Base-by-base conservation (phyloP, 37 sponge, comb jelly and placozoan species). In the Axinella damicornis region DNA sequence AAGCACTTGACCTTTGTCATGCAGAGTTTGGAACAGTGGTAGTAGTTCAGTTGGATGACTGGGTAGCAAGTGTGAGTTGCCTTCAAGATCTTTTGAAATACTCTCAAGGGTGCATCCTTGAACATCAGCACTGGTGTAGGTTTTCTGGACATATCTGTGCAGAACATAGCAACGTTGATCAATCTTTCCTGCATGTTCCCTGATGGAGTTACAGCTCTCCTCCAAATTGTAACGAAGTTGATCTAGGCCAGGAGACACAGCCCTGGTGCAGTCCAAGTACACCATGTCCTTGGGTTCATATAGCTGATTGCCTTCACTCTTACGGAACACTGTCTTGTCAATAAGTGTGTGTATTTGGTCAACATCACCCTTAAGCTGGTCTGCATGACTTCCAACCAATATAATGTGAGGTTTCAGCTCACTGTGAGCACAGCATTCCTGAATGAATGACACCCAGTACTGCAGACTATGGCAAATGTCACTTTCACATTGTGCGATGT, bases 381-480 rank as follows among this genome's bases (percentile, higher is more conserved):
- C 82, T 18, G 52, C 6, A 38, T 70, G 72, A 25, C 71, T 70
- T 21, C 82, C 82, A 71, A 82, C 57, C 20, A 82, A 57, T 20
- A 68, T 59, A 31, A 82, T 13, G 25, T 82, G 82, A 57, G 82
- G 38, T 17, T 27, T 27, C 27, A 35, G 52, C 22, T 31, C 59
- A n/a, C 21, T 35, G 19, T 71, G 31, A 24, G 69, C 57, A 25
- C 31, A 16, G 38, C 54, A 41, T 6, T 70, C n/a, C 20, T 69
- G 54, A 16, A 82, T 70, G 32, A 70, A 70, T 19, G 65, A 67
- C 1, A 82, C 30, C 82, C 82, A 82, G 40, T 52, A 70, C 27
- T 82, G 34, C 25, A 82, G 53, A 18, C 36, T 38, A 22, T 31
- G 65, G 25, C 21, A 39, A 24, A 82, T 69, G 6, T 69, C 54